Base-by-base conservation (phyloP, 2,797 vertebrate genomes). In the Oreonectes daqikongensis region DNA sequence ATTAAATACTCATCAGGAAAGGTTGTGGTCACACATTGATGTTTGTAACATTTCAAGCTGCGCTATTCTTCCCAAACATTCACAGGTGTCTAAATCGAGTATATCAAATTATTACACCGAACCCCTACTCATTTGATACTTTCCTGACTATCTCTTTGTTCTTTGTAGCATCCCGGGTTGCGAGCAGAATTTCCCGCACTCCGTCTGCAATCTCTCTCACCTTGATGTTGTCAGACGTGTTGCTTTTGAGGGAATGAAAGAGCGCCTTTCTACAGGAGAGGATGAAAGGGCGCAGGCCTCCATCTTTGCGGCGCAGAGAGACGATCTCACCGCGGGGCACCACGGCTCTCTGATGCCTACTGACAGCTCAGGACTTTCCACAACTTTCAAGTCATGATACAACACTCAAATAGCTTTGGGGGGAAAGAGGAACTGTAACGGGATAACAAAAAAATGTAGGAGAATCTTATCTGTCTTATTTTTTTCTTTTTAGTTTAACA, bases 311-410 rank as follows among this genome's bases (percentile, higher is more conserved):
- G 52, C 52, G 52, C 70, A 10, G 44, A 48, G 77, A 79, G 85
- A 80, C 72, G 48, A 77, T 83, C 77, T 73, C 83, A 83, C 81
- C 77, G 71, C 72, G 57, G 83, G 84, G 72, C 75, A 78, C 69
- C 55, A 44, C 78, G 78, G 68, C 76, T 79, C 78, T 79, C 79
- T 81, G 75, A 83, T 83, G 75, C 80, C 57, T 83, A 69, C 82
- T 83, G 83, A 81, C 82, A 84, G 83, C 84, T 80, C 65, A 84
- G 78, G 83, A 84, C 81, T 84, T 86, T 83, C 79, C 82, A 82
- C 81, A 84, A 83, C 83, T 85, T 85, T 88, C 82, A 88, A 84
- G 85, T 81, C 53, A 55, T 79, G 72, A 83, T 72, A 82, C 78
- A 73, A 82, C 79, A 86, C 74, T 84, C 78, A 83, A 84, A 83